Conservation (phyloP, 2,888 invertebrate genomes). For the Leptogaster cylindrica region DNA sequence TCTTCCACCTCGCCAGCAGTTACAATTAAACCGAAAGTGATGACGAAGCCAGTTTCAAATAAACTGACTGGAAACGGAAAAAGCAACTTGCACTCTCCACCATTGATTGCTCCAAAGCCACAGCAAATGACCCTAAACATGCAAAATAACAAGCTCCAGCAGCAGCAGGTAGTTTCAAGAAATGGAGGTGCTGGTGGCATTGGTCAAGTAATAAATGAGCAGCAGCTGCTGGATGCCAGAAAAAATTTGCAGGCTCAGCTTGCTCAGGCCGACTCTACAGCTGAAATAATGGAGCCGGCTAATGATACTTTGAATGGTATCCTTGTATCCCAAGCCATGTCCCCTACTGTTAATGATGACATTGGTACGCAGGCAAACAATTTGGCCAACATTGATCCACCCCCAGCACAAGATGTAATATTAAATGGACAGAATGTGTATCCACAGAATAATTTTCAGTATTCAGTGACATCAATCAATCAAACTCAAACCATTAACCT, state of each 20-base stretch:
- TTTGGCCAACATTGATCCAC: not conserved
- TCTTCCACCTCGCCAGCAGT: conserved; percentile 32
- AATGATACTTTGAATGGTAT: not conserved
- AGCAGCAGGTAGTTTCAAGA: conserved; percentile 22
- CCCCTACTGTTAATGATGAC: not conserved
- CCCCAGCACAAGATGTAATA: conserved; percentile 6
- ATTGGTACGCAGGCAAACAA: not conserved
- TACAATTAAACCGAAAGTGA: conserved; percentile 48
- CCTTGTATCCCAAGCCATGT: conserved; percentile 6
- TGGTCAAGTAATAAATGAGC: conserved; percentile 23
- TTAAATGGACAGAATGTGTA: conserved; percentile 7
- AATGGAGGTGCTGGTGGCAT: conserved; percentile 10
- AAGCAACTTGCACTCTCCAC: conserved; percentile 49
- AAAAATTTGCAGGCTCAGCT: conserved; percentile 16
- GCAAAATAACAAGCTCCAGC: conserved; percentile 32
- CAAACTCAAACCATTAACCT: conserved; percentile 39
- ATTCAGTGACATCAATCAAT: conserved; percentile 32
- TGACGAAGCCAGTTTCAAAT: conserved; percentile 43
- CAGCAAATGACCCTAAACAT: conserved; percentile 51
- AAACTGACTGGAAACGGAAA: conserved; percentile 54
- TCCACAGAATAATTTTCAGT: conserved; percentile 35
- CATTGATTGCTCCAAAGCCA: conserved; percentile 58
- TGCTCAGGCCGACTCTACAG: conserved; percentile 1
- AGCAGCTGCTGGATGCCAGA: conserved; percentile 23
- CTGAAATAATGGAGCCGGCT: conserved; percentile 7